Base-by-base conservation (phyloP, 2,888 invertebrate genomes). In the Acheta domesticus region DNA sequence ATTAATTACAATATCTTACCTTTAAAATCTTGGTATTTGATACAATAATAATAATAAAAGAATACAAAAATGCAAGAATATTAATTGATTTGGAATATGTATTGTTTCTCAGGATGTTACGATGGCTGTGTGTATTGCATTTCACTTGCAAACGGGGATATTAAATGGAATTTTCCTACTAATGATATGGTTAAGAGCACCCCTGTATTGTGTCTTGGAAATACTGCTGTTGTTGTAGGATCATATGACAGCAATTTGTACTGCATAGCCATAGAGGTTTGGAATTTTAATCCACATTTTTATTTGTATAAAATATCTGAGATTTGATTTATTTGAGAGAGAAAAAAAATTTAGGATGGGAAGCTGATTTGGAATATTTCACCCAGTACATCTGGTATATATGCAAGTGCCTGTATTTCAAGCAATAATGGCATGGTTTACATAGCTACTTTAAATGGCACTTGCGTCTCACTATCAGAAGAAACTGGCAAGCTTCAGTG, bases 41-140 rank as follows among this genome's bases (percentile, higher is more conserved):
- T 62, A 62, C 12, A 62, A 62, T 62, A 62, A 62, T 2, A n/a
- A 2, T 8, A 62, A 12, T 62, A 62, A 1, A 19, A 12, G 11
- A 62, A 12, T 12, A 19, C 4, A 19, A 62, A 1, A 62, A 19
- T 19, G 16, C n/a, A 62, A 62, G 62, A 62, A 62, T 16, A 19
- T 19, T 62, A 16, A 62, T 16, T 62, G 62, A 62, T 62, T 4
- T 19, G 14, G 14, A 62, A 62, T 62, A 62, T 19, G 14, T 62
- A 62, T 74, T 76, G 81, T 81, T 21, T 83, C 84, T 12, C 83
- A 90, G 90, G 90, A 21, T 92, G 94, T 81, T 93, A 95, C 86
- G 92, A 96, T 86, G 92, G 93, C 11, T 88, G 88, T 19, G 85
- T 96, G 1, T 92, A 95, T 83, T 92, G 92, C 82, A 88, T 95